phyloP scores from a whole-genome alignment of 2,113 vertebrate genomes.

The Cochlearius cochlearius region DNA sequence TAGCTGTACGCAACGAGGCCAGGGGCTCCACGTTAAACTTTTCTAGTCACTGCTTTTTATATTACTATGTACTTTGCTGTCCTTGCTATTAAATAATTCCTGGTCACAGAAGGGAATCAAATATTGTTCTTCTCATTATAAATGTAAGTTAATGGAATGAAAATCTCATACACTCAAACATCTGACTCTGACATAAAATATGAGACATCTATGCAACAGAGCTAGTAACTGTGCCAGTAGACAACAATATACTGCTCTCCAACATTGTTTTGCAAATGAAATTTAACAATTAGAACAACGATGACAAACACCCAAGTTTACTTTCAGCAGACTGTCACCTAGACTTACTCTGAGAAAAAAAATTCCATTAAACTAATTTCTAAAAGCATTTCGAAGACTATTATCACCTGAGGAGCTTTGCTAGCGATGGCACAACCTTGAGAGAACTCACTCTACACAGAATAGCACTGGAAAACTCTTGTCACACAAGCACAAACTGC shows the following conservation, averaged over 20 bases:
- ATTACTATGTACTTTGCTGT: background rate
- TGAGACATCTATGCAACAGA: background rate
- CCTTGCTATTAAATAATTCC: background rate
- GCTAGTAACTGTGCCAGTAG: background rate
- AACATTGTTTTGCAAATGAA: background rate
- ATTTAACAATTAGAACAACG: background rate
- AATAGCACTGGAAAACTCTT: background rate
- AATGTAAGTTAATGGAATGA: background rate
- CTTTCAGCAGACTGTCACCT: background rate
- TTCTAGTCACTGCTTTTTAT: background rate
- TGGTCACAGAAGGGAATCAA: background rate
- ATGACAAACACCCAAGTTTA: background rate
- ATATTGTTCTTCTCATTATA: background rate
- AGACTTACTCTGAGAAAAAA: background rate
- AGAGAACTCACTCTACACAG: background rate
- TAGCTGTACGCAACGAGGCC: background rate
- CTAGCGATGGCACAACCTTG: background rate
- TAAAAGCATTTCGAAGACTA: background rate
- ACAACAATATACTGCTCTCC: background rate
- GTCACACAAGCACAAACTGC: background rate
- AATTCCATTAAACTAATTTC: background rate
- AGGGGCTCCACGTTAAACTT: background rate
- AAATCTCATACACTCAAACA: background rate
- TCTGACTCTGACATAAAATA: background rate
- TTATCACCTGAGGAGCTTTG: background rate